Conservation (phyloP, 2,797 vertebrate species). For the Sebastes nivosus region DNA sequence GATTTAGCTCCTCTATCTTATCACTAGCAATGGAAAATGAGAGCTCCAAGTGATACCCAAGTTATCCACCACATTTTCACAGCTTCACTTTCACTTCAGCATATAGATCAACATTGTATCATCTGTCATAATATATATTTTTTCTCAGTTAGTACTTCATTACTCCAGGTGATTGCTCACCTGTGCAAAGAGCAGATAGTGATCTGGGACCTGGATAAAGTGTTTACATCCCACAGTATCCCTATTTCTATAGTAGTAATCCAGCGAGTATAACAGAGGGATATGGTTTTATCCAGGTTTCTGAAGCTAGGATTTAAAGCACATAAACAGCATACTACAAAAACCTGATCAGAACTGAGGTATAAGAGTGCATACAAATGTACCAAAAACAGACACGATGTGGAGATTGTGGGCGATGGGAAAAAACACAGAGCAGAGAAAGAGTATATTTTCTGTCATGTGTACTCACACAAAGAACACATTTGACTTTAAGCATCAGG, state of each 20-base stretch:
- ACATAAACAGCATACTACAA: neutral
- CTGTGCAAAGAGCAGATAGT: neutral
- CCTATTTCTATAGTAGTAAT: neutral
- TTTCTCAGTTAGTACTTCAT: neutral
- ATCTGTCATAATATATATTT: neutral
- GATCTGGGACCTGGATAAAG: neutral
- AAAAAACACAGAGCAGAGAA: neutral
- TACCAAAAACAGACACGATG: neutral
- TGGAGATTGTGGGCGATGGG: neutral
- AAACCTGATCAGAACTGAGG: neutral
- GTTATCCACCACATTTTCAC: neutral
- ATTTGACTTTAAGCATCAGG: constrained; percentile 32
- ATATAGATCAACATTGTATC: neutral
- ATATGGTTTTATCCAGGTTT: neutral
- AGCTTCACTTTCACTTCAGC: neutral
- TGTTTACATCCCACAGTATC: neutral
- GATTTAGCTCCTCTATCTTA: neutral
- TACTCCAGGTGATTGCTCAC: neutral
- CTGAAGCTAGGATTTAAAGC: neutral
- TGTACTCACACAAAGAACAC: constrained; percentile 6
- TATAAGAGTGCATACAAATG: neutral
- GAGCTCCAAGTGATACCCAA: neutral
- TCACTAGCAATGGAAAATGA: neutral
- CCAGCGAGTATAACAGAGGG: neutral
- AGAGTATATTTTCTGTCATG: neutral